These are phyloP conservation scores for Haemorhous mexicanus DNA, from an alignment of 2,113 vertebrate species.

Conservation along the genomic window DNA sequence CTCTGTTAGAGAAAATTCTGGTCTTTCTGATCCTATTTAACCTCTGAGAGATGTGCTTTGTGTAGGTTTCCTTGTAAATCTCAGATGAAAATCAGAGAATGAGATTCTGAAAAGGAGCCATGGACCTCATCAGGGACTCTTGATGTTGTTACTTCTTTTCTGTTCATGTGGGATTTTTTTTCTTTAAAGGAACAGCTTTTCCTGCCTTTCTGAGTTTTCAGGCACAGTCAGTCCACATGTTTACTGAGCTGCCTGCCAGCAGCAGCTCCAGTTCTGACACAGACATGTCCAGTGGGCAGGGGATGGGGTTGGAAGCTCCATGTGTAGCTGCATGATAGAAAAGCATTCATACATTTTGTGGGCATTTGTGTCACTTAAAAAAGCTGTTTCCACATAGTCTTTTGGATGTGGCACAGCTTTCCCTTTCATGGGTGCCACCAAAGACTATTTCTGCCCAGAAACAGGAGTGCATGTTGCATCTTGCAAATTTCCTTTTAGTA, in stretches of 20 bases:
- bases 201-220: neutral
- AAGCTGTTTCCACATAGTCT: neutral
- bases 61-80: neutral
- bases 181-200: neutral
- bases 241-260: neutral
- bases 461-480: accelerated
- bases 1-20: neutral
- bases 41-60: neutral
- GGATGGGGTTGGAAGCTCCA: neutral
- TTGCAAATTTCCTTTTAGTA: neutral
- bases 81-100: neutral
- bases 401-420: neutral
- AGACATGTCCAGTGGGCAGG: neutral
- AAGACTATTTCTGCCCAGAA: neutral
- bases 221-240: neutral
- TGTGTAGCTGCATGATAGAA: accelerated
- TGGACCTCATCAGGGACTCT: neutral
- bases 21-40: neutral
- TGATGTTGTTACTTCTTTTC: neutral
- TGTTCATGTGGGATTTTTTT: neutral
- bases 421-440: neutral
- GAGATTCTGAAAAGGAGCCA: neutral
- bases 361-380: neutral
- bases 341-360: neutral
- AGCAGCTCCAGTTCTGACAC: neutral